Base-by-base conservation (phyloP, 2,888 invertebrate genomes). In the Amphipyra berbera region DNA sequence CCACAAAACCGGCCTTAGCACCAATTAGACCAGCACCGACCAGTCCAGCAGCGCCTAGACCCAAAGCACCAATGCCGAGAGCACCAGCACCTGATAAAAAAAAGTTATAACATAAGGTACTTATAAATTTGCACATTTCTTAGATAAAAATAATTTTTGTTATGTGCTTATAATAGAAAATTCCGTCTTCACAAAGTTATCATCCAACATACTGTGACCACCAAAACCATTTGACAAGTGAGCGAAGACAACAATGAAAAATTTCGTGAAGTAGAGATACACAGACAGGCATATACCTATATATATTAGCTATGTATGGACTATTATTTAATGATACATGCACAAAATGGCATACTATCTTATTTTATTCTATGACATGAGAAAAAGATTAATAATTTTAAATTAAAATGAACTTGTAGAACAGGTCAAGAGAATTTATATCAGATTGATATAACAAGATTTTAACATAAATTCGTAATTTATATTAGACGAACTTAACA, bases 21-120 rank as follows among this genome's bases (percentile, higher is more conserved):
- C 91, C 91, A 10, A 92, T 47, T 0, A 88, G 76, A 40, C 92
- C 93, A 5, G 90, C 91, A 1, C 93, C 93, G 3, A 93, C 65
- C 0, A 88, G 62, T 12, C 91, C 91, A 6, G 86, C 90, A 10
- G 89, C 91, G 2, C 91, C 65, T 0, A 83, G 81, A 0, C 88
- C 89, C 2, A 86, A 50, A 2, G 82, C 79, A 12, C 88, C 90
- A 10, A 83, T 82, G 0, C 88, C 90, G 15, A 86, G 62, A 6
- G 67, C 73, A 38, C 85, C 85, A 37, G 79, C 85, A 53, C 87
- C 89, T 82, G 60, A 0, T 10, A n/a, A 52, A 47, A 30, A n/a
- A 64, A 61, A 37, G 37, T 46, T 7, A 50, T 10, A 14, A 40
- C 6, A 6, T 53, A 30, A 41, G 7, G 0, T 10, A 41, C 6